A percentile compares a stretch with the other conserved stretches of the same genome.
Conservation (phyloP, 2,888 invertebrate species). For the Caenorhabditis sp. region DNA sequence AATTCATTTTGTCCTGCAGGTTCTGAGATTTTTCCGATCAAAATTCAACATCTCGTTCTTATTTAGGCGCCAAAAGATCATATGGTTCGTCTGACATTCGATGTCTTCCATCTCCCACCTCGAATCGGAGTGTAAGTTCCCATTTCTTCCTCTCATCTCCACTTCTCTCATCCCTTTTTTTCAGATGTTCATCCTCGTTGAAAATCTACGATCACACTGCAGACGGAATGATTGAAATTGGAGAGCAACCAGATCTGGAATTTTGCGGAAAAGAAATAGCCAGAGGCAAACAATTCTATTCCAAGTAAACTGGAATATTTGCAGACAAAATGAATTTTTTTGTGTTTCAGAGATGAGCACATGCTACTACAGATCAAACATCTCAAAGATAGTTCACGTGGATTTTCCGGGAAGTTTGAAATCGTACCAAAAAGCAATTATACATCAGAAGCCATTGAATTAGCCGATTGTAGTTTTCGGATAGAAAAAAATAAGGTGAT, state of each 20-base stretch:
- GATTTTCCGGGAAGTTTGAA: constrained; percentile 45
- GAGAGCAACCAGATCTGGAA: constrained; percentile 45
- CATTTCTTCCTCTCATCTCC: too few species aligned
- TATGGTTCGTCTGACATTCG: constrained; percentile 41
- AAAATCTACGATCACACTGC: constrained; percentile 48
- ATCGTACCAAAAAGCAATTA: constrained; percentile 42
- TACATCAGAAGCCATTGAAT: constrained; percentile 41
- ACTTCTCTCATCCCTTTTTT: constrained; percentile 9
- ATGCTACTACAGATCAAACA: constrained; percentile 42
- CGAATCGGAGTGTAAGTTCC: constrained; percentile 36
- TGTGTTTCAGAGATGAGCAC: constrained; percentile 44
- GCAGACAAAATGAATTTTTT: too few species aligned
- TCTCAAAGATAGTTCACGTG: constrained; percentile 36
- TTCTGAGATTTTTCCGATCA: background rate
- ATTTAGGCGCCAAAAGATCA: constrained; percentile 43
- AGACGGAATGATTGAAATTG: constrained; percentile 48
- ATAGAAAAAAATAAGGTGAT: constrained; percentile 42
- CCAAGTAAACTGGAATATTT: constrained; percentile 38
- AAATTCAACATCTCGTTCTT: background rate
- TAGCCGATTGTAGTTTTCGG: constrained; percentile 49
- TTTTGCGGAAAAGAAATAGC: constrained; percentile 52
- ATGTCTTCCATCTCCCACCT: constrained; percentile 42
- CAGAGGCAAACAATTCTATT: constrained; percentile 41
- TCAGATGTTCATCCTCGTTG: constrained; percentile 44
- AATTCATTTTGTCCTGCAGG: background rate